These are phyloP conservation scores for Tychaedon coryphoeus DNA, from an alignment of 2,113 vertebrate genomes.

Conservation along the genomic window DNA sequence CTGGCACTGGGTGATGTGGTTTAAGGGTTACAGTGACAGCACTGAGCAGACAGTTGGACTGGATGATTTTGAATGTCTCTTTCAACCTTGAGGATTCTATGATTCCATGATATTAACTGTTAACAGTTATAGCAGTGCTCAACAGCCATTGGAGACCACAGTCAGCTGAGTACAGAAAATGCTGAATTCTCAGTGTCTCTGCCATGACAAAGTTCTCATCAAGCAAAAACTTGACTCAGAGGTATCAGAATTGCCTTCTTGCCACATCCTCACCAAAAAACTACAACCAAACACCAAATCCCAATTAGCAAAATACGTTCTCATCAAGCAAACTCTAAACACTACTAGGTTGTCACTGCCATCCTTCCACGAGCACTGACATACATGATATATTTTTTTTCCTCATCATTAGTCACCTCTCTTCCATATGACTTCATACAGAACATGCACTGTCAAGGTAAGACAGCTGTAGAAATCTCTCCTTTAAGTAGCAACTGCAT, in stretches of 20 bases:
- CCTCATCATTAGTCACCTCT: background rate
- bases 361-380: background rate
- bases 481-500: background rate
- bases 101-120: background rate
- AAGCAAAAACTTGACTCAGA: background rate
- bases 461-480: background rate
- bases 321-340: background rate
- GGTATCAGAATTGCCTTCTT: background rate
- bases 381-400: background rate
- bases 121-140: background rate
- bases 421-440: background rate
- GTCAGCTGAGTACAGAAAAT: background rate
- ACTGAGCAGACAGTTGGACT: background rate
- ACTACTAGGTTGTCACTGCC: background rate
- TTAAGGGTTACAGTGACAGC: background rate
- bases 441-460: background rate
- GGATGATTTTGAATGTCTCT: background rate
- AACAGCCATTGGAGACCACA: fast-evolving
- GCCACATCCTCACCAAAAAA: background rate
- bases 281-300: background rate
- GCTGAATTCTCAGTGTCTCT: background rate
- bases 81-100: background rate
- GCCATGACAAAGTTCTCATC: background rate
- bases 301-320: background rate
- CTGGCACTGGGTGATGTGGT: background rate